A percentile compares a stretch with the other conserved stretches of the same genome.
Conservation (phyloP, 2,888 invertebrate genomes). For the Bembecia ichneumoniformis region DNA sequence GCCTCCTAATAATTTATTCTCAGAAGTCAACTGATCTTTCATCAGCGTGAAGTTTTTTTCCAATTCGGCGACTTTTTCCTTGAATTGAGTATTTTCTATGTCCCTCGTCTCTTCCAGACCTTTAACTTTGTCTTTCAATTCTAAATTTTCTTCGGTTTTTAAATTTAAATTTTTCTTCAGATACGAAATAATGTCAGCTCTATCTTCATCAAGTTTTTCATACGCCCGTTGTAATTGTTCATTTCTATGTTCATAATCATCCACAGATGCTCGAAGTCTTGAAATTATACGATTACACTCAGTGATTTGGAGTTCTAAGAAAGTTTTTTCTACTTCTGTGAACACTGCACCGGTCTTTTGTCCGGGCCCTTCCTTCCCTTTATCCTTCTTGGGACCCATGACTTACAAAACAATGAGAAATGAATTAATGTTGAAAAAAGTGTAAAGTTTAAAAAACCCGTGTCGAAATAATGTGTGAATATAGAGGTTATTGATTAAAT, state of each 20-base stretch:
- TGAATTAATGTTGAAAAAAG: neutral
- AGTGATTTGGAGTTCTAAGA: conserved; percentile 85
- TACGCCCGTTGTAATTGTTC: conserved; percentile 75
- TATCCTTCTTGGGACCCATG: conserved; percentile 62
- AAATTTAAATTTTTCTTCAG: conserved; percentile 81
- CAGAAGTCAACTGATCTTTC: conserved; percentile 88
- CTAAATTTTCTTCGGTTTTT: conserved; percentile 77
- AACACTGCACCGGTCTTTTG: conserved; percentile 39
- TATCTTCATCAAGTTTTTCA: conserved; percentile 82
- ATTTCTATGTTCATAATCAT: conserved; percentile 81
- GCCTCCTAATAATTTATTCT: conserved; percentile 88
- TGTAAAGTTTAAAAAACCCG: neutral
- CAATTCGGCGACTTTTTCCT: conserved; percentile 76
- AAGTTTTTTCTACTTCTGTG: conserved; percentile 84
- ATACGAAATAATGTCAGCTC: conserved; percentile 87
- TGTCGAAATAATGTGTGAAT: neutral
- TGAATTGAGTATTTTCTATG: conserved; percentile 76
- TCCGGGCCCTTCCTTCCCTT: conserved; percentile 45
- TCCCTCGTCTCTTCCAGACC: conserved; percentile 81
- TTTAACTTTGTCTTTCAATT: conserved; percentile 78
- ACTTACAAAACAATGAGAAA: conserved; percentile 8
- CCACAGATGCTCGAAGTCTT: conserved; percentile 75
- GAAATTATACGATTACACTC: conserved; percentile 87
- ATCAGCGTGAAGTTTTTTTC: conserved; percentile 81
- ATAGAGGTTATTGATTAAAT: neutral